Conservation (phyloP, 2,888 invertebrate species). For the Pammene fasciana region DNA sequence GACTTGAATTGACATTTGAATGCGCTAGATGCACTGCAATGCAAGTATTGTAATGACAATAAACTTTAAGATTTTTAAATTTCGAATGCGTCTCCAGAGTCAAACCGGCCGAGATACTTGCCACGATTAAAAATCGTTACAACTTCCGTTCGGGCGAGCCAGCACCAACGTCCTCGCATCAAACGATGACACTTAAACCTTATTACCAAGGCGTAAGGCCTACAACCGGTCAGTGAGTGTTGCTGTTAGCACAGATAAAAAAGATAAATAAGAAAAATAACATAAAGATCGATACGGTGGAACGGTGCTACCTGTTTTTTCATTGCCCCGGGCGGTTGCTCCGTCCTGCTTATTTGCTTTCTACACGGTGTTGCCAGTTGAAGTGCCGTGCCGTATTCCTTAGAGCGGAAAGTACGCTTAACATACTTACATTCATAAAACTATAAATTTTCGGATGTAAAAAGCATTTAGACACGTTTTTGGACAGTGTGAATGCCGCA, state of each 20-base stretch:
- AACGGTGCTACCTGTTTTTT: slow-evolving; percentile 82
- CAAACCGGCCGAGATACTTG: slow-evolving; percentile 76
- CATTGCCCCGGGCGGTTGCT: slow-evolving; percentile 62
- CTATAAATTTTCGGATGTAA: not conserved
- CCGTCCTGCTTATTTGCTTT: slow-evolving; percentile 48
- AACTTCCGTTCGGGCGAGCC: slow-evolving; percentile 80
- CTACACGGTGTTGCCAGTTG: slow-evolving; percentile 18
- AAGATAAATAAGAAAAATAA: slow-evolving; percentile 81
- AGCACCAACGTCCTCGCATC: slow-evolving; percentile 37
- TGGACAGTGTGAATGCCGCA: too few species aligned
- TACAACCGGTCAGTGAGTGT: too few species aligned
- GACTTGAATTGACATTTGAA: too few species aligned
- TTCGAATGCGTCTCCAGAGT: slow-evolving; percentile 56
- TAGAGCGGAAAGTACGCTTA: not conserved
- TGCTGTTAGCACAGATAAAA: slow-evolving; percentile 61
- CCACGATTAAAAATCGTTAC: slow-evolving; percentile 82
- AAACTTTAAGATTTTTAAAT: not conserved
- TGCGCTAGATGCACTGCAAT: not conserved
- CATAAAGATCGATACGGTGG: slow-evolving; percentile 80
- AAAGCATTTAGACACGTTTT: not conserved
- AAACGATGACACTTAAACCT: too few species aligned
- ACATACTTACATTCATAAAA: too few species aligned
- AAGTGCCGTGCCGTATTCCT: not conserved
- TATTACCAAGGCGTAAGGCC: too few species aligned
- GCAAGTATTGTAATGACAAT: not conserved